These are phyloP conservation scores for Sylvicapra grimmia DNA, from an alignment of 2,113 vertebrate genomes.

Conservation along the genomic window DNA sequence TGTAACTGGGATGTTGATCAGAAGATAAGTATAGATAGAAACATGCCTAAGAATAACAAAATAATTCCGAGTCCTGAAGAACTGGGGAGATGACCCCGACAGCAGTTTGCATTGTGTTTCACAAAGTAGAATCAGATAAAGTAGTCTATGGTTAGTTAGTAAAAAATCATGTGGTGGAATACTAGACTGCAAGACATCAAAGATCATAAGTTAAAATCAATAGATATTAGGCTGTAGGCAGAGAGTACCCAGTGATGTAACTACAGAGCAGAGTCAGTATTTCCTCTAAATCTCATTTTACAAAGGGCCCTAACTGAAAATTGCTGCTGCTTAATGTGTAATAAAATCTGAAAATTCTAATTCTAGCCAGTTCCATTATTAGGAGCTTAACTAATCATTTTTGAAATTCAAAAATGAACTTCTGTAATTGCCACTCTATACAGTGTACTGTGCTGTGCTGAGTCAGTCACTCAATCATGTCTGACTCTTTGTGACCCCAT, in stretches of 20 bases:
- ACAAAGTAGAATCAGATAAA: not conserved
- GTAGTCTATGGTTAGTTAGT: not conserved
- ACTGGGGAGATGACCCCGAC: not conserved
- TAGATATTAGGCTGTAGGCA: not conserved
- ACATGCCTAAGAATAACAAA: not conserved
- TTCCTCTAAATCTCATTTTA: not conserved
- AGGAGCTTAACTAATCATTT: not conserved
- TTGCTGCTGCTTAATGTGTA: not conserved
- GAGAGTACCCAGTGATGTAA: not conserved
- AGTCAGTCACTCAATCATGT: not conserved
- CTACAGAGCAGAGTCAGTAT: not conserved
- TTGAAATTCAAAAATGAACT: not conserved
- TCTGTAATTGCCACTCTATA: not conserved
- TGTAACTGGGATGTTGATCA: not conserved
- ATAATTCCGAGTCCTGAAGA: not conserved
- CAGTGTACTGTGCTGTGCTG: not conserved
- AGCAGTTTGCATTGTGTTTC: not conserved
- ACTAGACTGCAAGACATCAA: not conserved
- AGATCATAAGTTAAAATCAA: not conserved
- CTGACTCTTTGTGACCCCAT: not conserved
- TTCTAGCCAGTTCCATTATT: not conserved
- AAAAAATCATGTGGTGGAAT: not conserved
- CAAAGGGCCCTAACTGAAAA: not conserved
- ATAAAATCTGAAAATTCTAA: not conserved
- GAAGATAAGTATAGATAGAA: not conserved